phyloP scores from a whole-genome alignment of 2,888 invertebrate genomes.

The Homarus gammarus region DNA sequence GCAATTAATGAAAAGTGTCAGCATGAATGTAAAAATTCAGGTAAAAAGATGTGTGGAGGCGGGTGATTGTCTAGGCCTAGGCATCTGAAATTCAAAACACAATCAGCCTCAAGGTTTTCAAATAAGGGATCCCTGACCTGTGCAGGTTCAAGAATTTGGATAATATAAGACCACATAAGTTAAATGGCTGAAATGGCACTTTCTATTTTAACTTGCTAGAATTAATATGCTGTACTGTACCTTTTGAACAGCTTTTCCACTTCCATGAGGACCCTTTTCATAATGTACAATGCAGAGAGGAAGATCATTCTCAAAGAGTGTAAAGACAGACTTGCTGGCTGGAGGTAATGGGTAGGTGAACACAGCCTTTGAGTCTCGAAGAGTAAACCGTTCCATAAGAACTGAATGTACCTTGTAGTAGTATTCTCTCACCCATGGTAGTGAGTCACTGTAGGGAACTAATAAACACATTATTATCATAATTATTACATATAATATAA shows the following conservation, averaged over 20 bases:
- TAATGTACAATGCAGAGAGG: slow-evolving; percentile 49
- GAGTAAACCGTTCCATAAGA: slow-evolving; percentile 48
- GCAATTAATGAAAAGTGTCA: too few relatives aligned
- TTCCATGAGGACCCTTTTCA: slow-evolving; percentile 18
- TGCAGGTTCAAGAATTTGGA: too few relatives aligned
- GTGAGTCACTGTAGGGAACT: slow-evolving; percentile 54
- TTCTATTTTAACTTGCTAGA: not conserved
- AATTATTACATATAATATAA: not conserved
- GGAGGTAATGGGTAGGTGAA: slow-evolving; percentile 37
- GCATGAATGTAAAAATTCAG: too few relatives aligned
- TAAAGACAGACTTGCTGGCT: slow-evolving; percentile 36
- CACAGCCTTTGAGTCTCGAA: slow-evolving; percentile 16
- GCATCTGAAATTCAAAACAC: too few relatives aligned
- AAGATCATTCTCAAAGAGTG: slow-evolving; percentile 6
- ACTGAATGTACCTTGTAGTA: slow-evolving; percentile 36
- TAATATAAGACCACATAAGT: too few relatives aligned
- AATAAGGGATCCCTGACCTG: too few relatives aligned
- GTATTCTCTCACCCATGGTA: slow-evolving; percentile 55
- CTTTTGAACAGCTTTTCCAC: slow-evolving; percentile 1
- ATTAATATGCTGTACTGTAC: not conserved
- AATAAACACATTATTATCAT: not conserved
- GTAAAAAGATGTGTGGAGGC: too few relatives aligned
- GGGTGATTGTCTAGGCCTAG: too few relatives aligned
- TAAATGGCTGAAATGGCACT: too few relatives aligned
- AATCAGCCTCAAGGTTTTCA: too few relatives aligned